Evolutionary conservation across 1,140 invertebrate species (phyloP).

Genomic region (Schlechtendalia chinensis): DNA sequence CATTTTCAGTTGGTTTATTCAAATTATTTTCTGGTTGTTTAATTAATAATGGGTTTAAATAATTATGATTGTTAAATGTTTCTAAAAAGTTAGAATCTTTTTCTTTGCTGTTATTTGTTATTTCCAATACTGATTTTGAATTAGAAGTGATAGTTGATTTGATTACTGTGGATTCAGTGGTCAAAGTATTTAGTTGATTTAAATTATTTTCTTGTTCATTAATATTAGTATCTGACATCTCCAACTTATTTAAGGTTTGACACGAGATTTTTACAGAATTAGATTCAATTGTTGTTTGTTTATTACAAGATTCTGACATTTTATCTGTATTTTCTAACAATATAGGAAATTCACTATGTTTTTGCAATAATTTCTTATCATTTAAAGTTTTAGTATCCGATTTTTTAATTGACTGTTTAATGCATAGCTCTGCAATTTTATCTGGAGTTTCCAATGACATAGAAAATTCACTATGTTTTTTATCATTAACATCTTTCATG

Average conservation of each 20-base stretch:
- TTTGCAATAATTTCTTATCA: neutral
- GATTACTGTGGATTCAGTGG: neutral
- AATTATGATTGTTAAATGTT: conserved; percentile 20
- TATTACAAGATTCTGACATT: neutral
- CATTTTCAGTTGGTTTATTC: conserved; percentile 3
- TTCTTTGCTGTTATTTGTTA: neutral
- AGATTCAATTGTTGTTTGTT: neutral
- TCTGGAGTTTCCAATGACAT: neutral
- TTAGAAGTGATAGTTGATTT: neutral
- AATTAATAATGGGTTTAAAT: neutral
- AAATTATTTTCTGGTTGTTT: neutral
- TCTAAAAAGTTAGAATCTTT: conserved; percentile 9
- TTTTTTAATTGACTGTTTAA: neutral
- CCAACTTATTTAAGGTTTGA: neutral
- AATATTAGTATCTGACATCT: neutral
- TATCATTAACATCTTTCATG: no score
- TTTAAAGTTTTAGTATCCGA: no score
- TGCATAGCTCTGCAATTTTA: neutral
- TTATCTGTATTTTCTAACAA: conserved; percentile 13
- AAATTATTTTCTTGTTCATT: conserved; percentile 3
- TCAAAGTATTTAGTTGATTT: conserved; percentile 11
- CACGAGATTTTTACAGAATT: neutral
- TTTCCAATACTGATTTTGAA: neutral
- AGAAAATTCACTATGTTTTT: neutral
- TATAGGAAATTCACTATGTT: neutral